Conservation (phyloP, 2,113 vertebrate species). For the Turnix velox region DNA sequence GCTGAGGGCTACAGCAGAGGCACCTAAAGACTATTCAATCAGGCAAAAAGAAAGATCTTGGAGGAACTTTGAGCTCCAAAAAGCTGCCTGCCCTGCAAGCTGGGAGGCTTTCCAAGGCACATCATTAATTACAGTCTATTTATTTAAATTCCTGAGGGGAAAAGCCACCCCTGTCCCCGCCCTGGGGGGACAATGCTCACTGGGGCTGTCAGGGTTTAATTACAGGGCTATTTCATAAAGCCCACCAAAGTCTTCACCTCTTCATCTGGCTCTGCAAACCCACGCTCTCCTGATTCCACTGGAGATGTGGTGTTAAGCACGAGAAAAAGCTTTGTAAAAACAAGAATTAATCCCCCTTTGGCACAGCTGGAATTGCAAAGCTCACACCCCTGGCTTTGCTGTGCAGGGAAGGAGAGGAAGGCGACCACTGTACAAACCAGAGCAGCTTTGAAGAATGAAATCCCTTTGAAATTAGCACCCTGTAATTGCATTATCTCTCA, state of each 20-base stretch:
- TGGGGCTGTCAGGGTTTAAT: background rate
- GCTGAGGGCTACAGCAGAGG: background rate
- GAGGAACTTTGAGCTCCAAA: fast-evolving
- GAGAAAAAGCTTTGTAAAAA: background rate
- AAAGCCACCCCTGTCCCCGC: background rate
- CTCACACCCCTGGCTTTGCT: background rate
- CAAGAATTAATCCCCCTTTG: background rate
- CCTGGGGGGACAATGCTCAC: background rate
- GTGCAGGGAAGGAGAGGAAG: background rate
- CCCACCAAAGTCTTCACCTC: background rate
- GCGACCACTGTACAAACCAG: background rate
- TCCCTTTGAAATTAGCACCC: conserved; percentile 41
- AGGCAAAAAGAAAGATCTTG: background rate
- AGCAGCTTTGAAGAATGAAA: background rate
- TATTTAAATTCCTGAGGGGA: background rate
- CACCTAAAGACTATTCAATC: background rate
- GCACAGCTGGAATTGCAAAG: background rate
- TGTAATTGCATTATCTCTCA: conserved; percentile 14
- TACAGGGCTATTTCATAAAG: background rate
- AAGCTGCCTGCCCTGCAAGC: background rate
- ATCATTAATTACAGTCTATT: background rate
- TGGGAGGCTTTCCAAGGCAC: background rate
- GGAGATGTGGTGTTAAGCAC: background rate
- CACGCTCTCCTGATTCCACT: background rate
- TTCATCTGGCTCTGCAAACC: background rate